phyloP scores from a whole-genome alignment of 2,888 invertebrate species.

The Cephonodes hylas region DNA sequence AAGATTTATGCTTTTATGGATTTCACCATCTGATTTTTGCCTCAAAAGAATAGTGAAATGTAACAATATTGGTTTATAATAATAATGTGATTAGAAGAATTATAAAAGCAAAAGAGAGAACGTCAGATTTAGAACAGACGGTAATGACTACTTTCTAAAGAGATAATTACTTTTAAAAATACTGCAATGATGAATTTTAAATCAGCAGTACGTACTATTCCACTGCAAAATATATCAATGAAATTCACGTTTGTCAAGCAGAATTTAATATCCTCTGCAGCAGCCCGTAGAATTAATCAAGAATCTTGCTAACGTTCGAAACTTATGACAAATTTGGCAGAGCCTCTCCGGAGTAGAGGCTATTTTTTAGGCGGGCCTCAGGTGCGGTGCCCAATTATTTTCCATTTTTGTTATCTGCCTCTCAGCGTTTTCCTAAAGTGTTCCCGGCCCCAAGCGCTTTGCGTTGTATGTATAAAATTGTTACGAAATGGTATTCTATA shows the following conservation, averaged over 20 bases:
- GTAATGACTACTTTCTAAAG: neutral
- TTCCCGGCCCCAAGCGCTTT: neutral
- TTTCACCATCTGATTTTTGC: too few relatives aligned
- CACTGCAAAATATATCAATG: neutral
- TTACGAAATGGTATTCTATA: neutral
- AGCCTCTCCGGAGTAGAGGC: conserved; percentile 7
- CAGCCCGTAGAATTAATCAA: conserved; percentile 8
- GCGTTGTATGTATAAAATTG: neutral
- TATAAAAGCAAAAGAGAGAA: too few relatives aligned
- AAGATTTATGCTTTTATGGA: neutral
- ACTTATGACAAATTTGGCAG: conserved; percentile 14
- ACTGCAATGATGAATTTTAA: too few relatives aligned
- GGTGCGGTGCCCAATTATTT: conserved; percentile 14
- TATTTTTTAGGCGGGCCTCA: conserved; percentile 9
- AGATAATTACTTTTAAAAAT: neutral
- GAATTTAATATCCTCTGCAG: conserved; percentile 9
- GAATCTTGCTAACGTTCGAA: conserved; percentile 7
- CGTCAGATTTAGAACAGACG: neutral
- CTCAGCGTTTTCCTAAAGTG: conserved; percentile 6
- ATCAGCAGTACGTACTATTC: neutral
- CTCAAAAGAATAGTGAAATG: neutral
- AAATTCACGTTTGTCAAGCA: neutral
- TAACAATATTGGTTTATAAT: too few relatives aligned
- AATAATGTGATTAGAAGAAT: too few relatives aligned
- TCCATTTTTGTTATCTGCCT: conserved; percentile 14